Percentiles rank a stretch among this genome's conserved stretches.
Evolutionary conservation across 1,140 invertebrate species (phyloP).

Genomic region (Daktulosphaira vitifoliae): DNA sequence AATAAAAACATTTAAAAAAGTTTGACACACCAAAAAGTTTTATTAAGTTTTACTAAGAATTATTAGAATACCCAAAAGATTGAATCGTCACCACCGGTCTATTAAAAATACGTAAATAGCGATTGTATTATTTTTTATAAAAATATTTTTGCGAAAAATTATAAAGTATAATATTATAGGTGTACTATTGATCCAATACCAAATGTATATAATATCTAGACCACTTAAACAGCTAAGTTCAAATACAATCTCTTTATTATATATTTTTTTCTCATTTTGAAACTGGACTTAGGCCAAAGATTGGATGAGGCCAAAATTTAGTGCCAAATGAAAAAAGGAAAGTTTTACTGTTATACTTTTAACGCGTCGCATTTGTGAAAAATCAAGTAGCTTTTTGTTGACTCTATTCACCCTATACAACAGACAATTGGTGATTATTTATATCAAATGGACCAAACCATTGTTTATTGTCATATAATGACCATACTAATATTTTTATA

Average conservation of each 20-base stretch:
- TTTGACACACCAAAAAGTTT: too few relatives aligned
- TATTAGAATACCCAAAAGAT: too few relatives aligned
- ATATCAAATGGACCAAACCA: constrained; percentile 14
- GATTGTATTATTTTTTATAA: background rate
- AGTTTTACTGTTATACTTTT: constrained; percentile 30
- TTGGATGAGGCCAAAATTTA: background rate
- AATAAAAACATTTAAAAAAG: too few relatives aligned
- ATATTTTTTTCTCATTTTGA: constrained; percentile 8
- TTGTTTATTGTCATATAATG: background rate
- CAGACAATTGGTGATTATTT: constrained; percentile 16
- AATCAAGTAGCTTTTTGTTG: background rate
- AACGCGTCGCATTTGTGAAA: constrained; percentile 10
- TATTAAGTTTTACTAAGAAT: too few relatives aligned
- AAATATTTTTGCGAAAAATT: background rate
- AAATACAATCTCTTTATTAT: too few relatives aligned
- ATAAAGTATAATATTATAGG: background rate
- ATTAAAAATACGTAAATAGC: background rate
- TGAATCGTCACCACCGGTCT: too few relatives aligned
- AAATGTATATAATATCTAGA: too few relatives aligned
- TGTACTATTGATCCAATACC: constrained; percentile 13
- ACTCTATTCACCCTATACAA: background rate
- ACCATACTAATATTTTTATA: too few relatives aligned
- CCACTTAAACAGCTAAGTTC: too few relatives aligned
- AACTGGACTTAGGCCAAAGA: constrained; percentile 20
- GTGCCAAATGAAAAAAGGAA: constrained; percentile 22